A percentile compares a stretch with the other conserved stretches of the same genome.
These are phyloP conservation scores for Nipponia nippon DNA, from an alignment of 2,113 vertebrate genomes.

Conservation along the genomic window DNA sequence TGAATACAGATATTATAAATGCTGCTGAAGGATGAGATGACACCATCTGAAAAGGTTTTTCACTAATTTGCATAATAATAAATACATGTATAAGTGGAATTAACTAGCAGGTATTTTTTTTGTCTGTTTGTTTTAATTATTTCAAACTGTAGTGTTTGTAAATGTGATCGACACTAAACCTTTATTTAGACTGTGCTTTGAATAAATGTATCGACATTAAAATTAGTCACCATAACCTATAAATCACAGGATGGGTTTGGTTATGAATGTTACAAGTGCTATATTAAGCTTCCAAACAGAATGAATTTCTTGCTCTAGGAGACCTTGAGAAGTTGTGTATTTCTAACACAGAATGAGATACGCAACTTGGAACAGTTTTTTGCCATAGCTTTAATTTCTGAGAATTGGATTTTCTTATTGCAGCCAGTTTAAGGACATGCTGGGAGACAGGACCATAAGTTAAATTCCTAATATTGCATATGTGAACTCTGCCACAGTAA, in stretches of 20 bases:
- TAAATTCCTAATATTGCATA: background rate
- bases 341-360: background rate
- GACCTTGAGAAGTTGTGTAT: conserved; percentile 25
- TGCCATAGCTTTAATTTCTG: background rate
- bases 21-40: background rate
- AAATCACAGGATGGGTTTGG: conserved; percentile 11
- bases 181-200: conserved; percentile 60
- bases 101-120: conserved; percentile 49
- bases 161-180: conserved; percentile 69
- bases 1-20: background rate
- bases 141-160: conserved; percentile 55
- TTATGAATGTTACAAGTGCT: conserved; percentile 9
- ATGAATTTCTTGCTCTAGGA: background rate
- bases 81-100: conserved; percentile 49
- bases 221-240: conserved; percentile 40
- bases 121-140: conserved; percentile 67
- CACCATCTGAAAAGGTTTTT: conserved; percentile 41
- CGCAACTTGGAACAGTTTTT: background rate
- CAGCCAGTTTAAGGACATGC: background rate
- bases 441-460: background rate
- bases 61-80: conserved; percentile 62
- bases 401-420: background rate
- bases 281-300: conserved; percentile 1
- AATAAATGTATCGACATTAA: conserved; percentile 60
- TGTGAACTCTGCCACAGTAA: background rate